These are phyloP conservation scores for Ivindomyrus marchei DNA, from an alignment of 2,113 vertebrate species.

Conservation along the genomic window DNA sequence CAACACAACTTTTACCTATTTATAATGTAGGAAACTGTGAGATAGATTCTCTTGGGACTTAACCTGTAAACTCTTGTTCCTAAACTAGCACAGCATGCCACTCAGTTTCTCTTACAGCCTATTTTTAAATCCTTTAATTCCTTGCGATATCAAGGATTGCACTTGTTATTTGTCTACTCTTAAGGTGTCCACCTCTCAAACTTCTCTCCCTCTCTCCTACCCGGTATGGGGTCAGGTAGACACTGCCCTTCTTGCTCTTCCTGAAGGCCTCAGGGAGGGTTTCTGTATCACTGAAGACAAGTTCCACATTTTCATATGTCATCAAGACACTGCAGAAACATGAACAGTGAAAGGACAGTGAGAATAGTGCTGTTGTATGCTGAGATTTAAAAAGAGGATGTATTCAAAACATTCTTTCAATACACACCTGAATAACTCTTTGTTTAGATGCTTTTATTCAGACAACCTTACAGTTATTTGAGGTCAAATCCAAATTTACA, in stretches of 20 bases:
- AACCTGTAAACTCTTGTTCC: neutral
- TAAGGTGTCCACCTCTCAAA: neutral
- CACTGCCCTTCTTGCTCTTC: constrained; percentile 86
- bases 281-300: constrained; percentile 80
- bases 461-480: neutral
- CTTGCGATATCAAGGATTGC: neutral
- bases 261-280: constrained; percentile 81
- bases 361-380: neutral
- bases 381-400: neutral
- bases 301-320: constrained; percentile 86
- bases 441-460: neutral
- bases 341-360: neutral
- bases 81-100: neutral
- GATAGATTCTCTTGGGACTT: neutral
- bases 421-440: neutral
- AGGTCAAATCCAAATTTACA: neutral
- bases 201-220: constrained; percentile 55
- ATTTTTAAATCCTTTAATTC: neutral
- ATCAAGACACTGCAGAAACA: constrained; percentile 65
- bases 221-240: constrained; percentile 90
- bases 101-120: neutral
- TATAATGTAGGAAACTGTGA: neutral
- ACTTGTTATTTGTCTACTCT: neutral
- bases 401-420: neutral
- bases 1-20: neutral